These are phyloP conservation scores for Oeneis ivallda DNA, from an alignment of 2,888 invertebrate genomes.

Conservation along the genomic window DNA sequence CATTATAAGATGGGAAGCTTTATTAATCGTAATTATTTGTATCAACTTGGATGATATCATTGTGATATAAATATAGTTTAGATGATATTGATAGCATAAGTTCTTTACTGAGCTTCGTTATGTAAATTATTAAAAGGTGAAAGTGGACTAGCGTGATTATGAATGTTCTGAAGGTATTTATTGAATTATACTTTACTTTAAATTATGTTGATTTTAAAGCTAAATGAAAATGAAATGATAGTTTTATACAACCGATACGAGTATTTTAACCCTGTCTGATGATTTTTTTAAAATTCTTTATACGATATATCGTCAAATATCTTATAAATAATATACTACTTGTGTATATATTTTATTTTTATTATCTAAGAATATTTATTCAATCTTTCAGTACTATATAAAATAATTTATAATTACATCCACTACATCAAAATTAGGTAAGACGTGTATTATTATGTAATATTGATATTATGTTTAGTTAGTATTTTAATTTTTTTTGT, in stretches of 20 bases:
- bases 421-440: too few species aligned
- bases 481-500: not conserved
- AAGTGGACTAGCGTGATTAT: constrained; percentile 56
- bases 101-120: constrained; percentile 43
- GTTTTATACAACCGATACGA: constrained; percentile 48
- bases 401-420: too few species aligned
- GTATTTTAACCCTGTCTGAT: not conserved
- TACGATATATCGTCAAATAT: constrained; percentile 29
- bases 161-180: constrained; percentile 61
- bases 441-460: too few species aligned
- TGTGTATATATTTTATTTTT: constrained; percentile 14
- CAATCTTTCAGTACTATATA: too few species aligned
- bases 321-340: not conserved
- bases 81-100: constrained; percentile 53
- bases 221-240: constrained; percentile 56
- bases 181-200: constrained; percentile 62
- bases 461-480: too few species aligned
- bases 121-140: constrained; percentile 52
- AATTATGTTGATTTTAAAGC: constrained; percentile 54
- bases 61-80: constrained; percentile 76
- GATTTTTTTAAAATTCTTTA: constrained; percentile 4
- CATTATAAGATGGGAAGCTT: constrained; percentile 57
- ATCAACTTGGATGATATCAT: constrained; percentile 71
- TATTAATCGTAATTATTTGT: constrained; percentile 62
- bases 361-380: not conserved